A percentile compares a stretch with the other conserved stretches of the same genome.
Evolutionary conservation across 2,113 vertebrate species (phyloP).

Genomic region (Phrynosoma blainvillii): DNA sequence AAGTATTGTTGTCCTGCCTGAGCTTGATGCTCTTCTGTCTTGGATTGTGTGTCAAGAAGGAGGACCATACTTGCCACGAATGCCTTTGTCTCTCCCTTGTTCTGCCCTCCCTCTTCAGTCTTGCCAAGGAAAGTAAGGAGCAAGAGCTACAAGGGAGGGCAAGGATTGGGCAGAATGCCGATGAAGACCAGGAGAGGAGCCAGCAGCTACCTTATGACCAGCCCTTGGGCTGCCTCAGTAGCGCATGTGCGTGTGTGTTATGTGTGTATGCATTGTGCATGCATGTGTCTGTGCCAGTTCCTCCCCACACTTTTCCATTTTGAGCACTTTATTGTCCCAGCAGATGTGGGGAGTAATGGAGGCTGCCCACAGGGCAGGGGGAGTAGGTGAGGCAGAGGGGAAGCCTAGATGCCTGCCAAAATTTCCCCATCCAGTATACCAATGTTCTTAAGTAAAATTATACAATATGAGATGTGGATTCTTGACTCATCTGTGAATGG

Average conservation of each 20-base stretch:
- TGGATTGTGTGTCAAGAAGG: neutral
- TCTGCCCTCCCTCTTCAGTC: neutral
- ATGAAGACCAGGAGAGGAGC: neutral
- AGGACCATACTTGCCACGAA: neutral
- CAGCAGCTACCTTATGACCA: neutral
- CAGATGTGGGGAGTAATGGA: neutral
- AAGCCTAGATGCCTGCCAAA: conserved; percentile 15
- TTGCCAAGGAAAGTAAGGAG: neutral
- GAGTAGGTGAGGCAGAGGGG: neutral
- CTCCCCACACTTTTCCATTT: conserved; percentile 13
- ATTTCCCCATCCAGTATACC: conserved; percentile 13
- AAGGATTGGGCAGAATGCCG: neutral
- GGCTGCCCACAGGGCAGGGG: neutral
- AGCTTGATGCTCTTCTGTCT: neutral
- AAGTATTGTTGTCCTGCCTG: no score
- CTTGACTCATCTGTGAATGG: neutral
- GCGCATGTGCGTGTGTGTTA: neutral
- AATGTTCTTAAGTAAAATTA: conserved; percentile 35
- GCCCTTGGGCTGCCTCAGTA: neutral
- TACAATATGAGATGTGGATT: neutral
- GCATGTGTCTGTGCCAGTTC: neutral
- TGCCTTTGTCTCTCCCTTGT: conserved; percentile 7
- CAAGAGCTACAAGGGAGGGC: neutral
- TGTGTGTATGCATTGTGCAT: conserved; percentile 2
- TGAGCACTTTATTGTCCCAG: conserved; percentile 33